phyloP scores from a whole-genome alignment of 2,113 vertebrate genomes.

The Leptodactylus fuscus region DNA sequence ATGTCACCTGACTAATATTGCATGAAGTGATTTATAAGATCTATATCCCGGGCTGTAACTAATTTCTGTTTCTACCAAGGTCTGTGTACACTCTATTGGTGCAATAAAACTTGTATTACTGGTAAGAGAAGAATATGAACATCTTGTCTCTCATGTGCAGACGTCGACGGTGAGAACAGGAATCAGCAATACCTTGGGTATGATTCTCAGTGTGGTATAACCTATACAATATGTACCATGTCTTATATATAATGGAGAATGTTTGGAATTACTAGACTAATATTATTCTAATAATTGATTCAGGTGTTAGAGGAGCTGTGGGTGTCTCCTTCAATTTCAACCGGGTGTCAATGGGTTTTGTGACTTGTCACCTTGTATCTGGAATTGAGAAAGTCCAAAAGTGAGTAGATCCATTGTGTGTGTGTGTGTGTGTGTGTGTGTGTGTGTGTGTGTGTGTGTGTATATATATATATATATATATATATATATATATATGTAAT shows the following conservation, averaged over 20 bases:
- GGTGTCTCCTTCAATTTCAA: slow-evolving; percentile 83
- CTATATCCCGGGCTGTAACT: too few relatives aligned
- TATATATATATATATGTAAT: too few relatives aligned
- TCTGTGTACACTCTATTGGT: slow-evolving; percentile 87
- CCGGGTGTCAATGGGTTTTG: slow-evolving; percentile 84
- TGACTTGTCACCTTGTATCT: slow-evolving; percentile 89
- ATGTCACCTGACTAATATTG: neutral
- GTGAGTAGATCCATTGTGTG: slow-evolving; percentile 64
- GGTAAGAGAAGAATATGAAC: slow-evolving; percentile 81
- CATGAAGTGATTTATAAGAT: neutral
- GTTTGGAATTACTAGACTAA: neutral
- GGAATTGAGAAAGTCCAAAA: slow-evolving; percentile 86
- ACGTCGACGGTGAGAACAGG: slow-evolving; percentile 85
- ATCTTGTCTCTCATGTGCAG: slow-evolving; percentile 80
- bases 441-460: neutral
- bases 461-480: neutral
- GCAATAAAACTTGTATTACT: slow-evolving; percentile 87
- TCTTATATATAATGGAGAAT: neutral
- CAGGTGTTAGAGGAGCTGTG: slow-evolving; percentile 88
- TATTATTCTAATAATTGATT: neutral
- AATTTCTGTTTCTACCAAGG: slow-evolving; percentile 69
- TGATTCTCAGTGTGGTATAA: neutral
- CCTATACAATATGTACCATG: neutral
- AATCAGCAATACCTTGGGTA: slow-evolving; percentile 86
- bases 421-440: neutral